phyloP scores from a whole-genome alignment of 53 echinoderm and acorn worm genomes.

The Pentamera pediparva region DNA sequence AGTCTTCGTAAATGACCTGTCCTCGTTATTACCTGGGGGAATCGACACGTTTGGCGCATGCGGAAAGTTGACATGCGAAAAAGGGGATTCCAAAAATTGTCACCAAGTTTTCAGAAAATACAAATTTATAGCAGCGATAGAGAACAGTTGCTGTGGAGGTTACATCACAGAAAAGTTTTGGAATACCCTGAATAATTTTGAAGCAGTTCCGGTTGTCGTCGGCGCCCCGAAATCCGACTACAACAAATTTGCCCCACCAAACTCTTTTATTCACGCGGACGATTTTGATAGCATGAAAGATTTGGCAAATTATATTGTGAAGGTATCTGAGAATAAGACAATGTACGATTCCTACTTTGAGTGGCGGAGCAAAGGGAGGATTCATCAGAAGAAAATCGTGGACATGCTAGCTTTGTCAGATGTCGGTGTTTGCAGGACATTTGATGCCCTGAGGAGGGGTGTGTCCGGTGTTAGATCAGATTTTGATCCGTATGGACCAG shows the following conservation, averaged over 20 bases:
- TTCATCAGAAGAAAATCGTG: not conserved
- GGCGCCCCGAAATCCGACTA: not conserved
- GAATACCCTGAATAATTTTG: not conserved
- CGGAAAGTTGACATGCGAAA: not conserved
- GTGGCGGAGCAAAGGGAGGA: not conserved
- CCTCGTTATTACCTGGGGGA: not conserved
- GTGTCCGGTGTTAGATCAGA: not conserved
- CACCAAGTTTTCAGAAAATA: not conserved
- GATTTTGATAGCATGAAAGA: not conserved
- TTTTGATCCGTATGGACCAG: conserved; percentile 9
- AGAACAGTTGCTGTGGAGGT: not conserved
- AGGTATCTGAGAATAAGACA: not conserved
- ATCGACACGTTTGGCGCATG: not conserved
- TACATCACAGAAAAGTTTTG: conserved; percentile 18
- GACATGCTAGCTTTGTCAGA: not conserved
- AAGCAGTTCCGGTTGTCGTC: not conserved
- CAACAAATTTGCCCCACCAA: not conserved
- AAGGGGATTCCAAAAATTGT: not conserved
- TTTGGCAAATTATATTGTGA: not conserved
- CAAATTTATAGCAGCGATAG: not conserved
- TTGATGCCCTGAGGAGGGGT: rapidly evolving
- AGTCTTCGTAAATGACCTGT: not conserved
- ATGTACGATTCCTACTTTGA: not conserved
- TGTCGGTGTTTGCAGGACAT: not conserved
- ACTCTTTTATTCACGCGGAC: conserved; percentile 1